Percentiles rank a stretch among this genome's conserved stretches.
phyloP scores from a whole-genome alignment of 1,140 invertebrate genomes.

The Scaptomyza graminum region DNA sequence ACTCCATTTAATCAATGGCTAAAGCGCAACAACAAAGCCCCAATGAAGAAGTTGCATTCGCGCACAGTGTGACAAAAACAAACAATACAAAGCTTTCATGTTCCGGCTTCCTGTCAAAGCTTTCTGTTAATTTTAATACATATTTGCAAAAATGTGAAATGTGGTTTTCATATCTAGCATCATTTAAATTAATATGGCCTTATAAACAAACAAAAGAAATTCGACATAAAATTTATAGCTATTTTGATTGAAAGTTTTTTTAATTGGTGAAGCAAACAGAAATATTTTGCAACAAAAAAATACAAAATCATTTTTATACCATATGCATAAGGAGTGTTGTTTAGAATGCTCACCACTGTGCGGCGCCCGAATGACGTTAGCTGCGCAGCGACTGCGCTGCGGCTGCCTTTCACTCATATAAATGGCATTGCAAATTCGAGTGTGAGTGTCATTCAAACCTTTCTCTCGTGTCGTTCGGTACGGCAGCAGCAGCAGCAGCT shows the following conservation, averaged over 20 bases:
- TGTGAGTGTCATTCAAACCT: conserved; percentile 80
- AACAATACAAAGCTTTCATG: background rate
- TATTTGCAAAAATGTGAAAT: too few relatives aligned
- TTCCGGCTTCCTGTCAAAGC: background rate
- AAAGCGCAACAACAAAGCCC: conserved; percentile 36
- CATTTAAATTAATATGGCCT: background rate
- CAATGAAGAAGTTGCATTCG: conserved; percentile 7
- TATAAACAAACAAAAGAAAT: background rate
- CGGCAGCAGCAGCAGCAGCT: conserved; percentile 19
- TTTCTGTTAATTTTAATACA: background rate
- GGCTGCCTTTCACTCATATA: conserved; percentile 83
- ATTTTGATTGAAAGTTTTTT: background rate
- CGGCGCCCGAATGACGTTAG: conserved; percentile 49
- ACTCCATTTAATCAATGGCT: conserved; percentile 79
- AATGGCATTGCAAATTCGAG: conserved; percentile 79
- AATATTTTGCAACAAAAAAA: background rate
- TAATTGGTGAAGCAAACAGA: background rate
- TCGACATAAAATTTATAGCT: background rate
- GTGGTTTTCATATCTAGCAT: background rate
- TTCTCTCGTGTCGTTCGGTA: conserved; percentile 65
- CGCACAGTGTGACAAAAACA: conserved; percentile 28
- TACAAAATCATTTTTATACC: too few relatives aligned
- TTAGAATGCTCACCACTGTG: conserved; percentile 39
- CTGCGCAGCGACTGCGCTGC: conserved; percentile 51
- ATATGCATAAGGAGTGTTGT: too few relatives aligned